Evolutionary conservation across 2,113 vertebrate genomes (phyloP).

Genomic region (Todiramphus chloris): DNA sequence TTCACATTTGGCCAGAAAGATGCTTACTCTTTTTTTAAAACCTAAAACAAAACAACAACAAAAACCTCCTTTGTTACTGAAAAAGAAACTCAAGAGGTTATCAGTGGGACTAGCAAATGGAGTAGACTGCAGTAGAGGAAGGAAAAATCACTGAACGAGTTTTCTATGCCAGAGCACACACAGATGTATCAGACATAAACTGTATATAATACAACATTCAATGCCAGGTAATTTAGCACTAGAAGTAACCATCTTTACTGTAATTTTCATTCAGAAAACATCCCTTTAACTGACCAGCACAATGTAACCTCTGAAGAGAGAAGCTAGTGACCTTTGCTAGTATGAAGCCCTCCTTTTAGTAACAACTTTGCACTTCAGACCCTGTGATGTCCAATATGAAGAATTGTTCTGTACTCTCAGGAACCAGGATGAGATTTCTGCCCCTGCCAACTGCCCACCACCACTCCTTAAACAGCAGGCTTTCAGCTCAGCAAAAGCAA

Average conservation of each 20-base stretch:
- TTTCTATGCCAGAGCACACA: background rate
- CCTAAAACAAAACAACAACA: background rate
- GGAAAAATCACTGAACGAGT: background rate
- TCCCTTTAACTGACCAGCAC: conserved; percentile 51
- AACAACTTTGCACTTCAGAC: background rate
- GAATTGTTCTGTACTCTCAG: background rate
- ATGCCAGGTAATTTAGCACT: background rate
- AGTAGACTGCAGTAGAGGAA: background rate
- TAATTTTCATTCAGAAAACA: background rate
- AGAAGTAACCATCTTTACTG: background rate
- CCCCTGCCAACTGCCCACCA: background rate
- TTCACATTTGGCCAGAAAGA: background rate
- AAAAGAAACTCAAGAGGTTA: background rate
- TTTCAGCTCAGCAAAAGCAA: conserved; percentile 50
- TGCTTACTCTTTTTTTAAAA: background rate
- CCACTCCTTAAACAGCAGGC: background rate
- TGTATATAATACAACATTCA: background rate
- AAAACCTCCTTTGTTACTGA: rapidly evolving
- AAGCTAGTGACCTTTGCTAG: background rate
- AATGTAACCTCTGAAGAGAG: background rate
- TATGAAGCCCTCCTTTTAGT: background rate
- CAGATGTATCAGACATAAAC: background rate
- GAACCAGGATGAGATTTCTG: background rate
- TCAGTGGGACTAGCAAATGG: background rate
- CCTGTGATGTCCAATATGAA: background rate